Evolutionary conservation across 2,888 invertebrate species (phyloP), one percentile per base, ranked within the genome.

Genomic region (Idaea straminata): DNA sequence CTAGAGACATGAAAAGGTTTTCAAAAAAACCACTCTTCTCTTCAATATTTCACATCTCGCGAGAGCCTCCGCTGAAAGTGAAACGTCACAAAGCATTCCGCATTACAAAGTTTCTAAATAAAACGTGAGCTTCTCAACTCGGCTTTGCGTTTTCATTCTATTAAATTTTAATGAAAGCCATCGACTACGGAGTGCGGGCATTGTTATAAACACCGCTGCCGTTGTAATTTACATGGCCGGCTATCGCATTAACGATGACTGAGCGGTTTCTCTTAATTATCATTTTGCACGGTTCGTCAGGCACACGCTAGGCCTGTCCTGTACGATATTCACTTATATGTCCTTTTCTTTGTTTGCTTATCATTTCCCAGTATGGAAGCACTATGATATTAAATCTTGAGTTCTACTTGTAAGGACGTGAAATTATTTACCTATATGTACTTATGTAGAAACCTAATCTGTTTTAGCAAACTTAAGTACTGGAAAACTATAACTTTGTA

Each of bases 201-300:
- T 89, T 89, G 89, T 88, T 88, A 82, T 86, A 84, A 89, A 84
- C 85, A 87, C 80, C 76, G 72, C 75, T 76, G 72, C 77, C 72
- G 77, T 77, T 83, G 85, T 89, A 88, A 90, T 89, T 89, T 91
- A 88, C 88, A 88, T 85, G 77, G 84, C 78, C 84, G 83, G 87
- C 88, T 90, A 89, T 89, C 89, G 86, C 85, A 89, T 91, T 89
- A 88, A 88, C 85, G 88, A 90, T 91, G 92, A 91, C 90, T 87
- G 91, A 88, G 90, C 90, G 88, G 90, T 88, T 91, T 89, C 89
- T 89, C 87, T 91, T 92, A 91, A 92, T 92, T 92, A 92, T 92
- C 89, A 91, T 92, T 92, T 90, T 88, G 89, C 88, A 90, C 86
- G 91, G 90, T 90, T 90, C 91, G 92, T 88, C 91, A 88, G 85